Base-by-base conservation (phyloP, 1,140 invertebrate species). In the Caenorhabditis brenneri region DNA sequence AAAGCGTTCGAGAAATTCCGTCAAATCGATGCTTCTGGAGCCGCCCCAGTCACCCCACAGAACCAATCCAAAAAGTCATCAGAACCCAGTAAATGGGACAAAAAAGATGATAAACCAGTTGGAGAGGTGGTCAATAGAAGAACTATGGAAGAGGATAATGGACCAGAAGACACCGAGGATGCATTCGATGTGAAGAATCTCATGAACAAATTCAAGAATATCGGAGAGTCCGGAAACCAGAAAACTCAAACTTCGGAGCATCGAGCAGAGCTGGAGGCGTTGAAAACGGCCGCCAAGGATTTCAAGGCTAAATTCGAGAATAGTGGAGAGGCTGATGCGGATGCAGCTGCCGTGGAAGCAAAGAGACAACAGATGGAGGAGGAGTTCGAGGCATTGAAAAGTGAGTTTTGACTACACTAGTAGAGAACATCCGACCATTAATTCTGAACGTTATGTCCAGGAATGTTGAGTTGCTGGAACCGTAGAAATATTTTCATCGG, bases 181-280 rank as follows among this genome's bases (percentile, higher is more conserved):
- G 89, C 82, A 15, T 90, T 88, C 81, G 89, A 90, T 84, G 89
- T 90, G 15, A 91, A 91, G 84, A 90, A 91, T 78, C 55, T 90
- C 49, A 91, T 90, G 90, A 91, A 91, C 85, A 90, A 91, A 58
- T 90, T 90, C 87, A 91, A 91, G 81, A 90, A 90, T 80, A 90
- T 90, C 33, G 88, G 82, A 79, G 81, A 90, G n/a, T n/a, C n/a
- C n/a, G n/a, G n/a, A 36, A 80, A 53, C 33, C 48, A 53, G 15
- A 80, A 80, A 10, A 80, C 48, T 3, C 22, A 22, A 12, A 51
- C n/a, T 42, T 69, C 24, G 10, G 82, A 83, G 58, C 82, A 83
- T 27, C 24, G 82, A 5, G 82, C 82, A 22, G 82, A 90, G 84
- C 74, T 90, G 58, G 89, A 90, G 49, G 87, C 83, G 10, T 48